phyloP scores from a whole-genome alignment of 92 coral and sea anemone species.

The Zoanthus sociatus region DNA sequence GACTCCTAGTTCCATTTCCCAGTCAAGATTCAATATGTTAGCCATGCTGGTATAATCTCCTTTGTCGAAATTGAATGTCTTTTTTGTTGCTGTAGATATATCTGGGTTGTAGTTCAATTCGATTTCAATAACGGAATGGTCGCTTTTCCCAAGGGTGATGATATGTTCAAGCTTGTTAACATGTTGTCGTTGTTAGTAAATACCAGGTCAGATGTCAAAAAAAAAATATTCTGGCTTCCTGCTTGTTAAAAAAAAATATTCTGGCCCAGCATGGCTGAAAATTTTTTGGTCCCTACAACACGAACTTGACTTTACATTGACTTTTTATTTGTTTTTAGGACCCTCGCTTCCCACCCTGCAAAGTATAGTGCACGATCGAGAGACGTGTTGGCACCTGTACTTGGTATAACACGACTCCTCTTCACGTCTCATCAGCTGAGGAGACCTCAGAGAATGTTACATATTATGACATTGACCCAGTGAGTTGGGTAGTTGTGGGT shows the following conservation, averaged over 20 bases:
- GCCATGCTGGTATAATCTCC: slow-evolving; percentile 26
- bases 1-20: slow-evolving; percentile 24
- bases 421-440: slow-evolving; percentile 21
- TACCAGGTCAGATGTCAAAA: slow-evolving; percentile 27
- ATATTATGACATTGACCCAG: slow-evolving; percentile 27
- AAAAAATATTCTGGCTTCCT: slow-evolving; percentile 26
- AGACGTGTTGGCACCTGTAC: slow-evolving; percentile 22
- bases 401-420: slow-evolving; percentile 23
- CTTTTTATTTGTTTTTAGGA: slow-evolving; percentile 22
- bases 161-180: slow-evolving; percentile 26
- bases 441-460: slow-evolving; percentile 21
- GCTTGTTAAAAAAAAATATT: slow-evolving; percentile 22
- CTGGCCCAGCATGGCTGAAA: slow-evolving; percentile 25
- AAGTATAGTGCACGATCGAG: slow-evolving; percentile 26
- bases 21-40: slow-evolving; percentile 19
- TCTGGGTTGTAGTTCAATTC: slow-evolving; percentile 27
- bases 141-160: slow-evolving; percentile 27
- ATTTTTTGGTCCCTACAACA: slow-evolving; percentile 22
- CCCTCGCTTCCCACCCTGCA: slow-evolving; percentile 29
- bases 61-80: slow-evolving; percentile 17
- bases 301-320: slow-evolving; percentile 24
- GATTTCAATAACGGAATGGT: slow-evolving; percentile 19
- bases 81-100: slow-evolving; percentile 20
- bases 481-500: slow-evolving; percentile 24
- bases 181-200: slow-evolving; percentile 26